phyloP scores from a whole-genome alignment of 2,888 invertebrate genomes.

The Notocelia uddmanniana region DNA sequence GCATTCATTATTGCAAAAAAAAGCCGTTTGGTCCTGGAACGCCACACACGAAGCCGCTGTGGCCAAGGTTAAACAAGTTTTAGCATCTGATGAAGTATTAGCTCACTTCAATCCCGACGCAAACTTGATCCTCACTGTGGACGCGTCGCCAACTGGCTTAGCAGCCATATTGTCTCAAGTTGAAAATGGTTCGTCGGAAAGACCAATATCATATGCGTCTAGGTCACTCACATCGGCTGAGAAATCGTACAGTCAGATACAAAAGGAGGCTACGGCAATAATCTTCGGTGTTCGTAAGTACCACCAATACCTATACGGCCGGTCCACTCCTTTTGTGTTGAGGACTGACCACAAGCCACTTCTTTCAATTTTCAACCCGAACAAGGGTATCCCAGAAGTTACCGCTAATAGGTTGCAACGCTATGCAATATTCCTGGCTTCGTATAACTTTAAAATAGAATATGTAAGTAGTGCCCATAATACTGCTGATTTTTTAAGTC shows the following conservation, averaged over 20 bases:
- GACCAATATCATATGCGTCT: conserved; percentile 3
- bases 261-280: too few species aligned
- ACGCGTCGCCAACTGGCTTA: not conserved
- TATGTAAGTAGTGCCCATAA: conserved; percentile 50
- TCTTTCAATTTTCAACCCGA: conserved; percentile 52
- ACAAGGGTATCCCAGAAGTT: conserved; percentile 52
- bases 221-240: not conserved
- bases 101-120: too few species aligned
- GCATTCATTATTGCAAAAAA: not conserved
- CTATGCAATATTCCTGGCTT: conserved; percentile 53
- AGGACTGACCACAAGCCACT: conserved; percentile 52
- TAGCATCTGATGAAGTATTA: too few species aligned
- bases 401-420: conserved; percentile 52
- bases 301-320: not conserved
- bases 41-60: not conserved
- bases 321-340: conserved; percentile 14
- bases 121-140: too few species aligned
- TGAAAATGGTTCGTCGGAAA: not conserved
- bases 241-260: not conserved
- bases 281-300: not conserved
- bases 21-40: too few species aligned
- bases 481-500: not conserved
- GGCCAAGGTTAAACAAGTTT: too few species aligned
- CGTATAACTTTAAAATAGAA: conserved; percentile 54
- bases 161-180: not conserved